These are phyloP conservation scores for Upupa epops DNA, from an alignment of 2,113 vertebrate genomes.

Conservation along the genomic window DNA sequence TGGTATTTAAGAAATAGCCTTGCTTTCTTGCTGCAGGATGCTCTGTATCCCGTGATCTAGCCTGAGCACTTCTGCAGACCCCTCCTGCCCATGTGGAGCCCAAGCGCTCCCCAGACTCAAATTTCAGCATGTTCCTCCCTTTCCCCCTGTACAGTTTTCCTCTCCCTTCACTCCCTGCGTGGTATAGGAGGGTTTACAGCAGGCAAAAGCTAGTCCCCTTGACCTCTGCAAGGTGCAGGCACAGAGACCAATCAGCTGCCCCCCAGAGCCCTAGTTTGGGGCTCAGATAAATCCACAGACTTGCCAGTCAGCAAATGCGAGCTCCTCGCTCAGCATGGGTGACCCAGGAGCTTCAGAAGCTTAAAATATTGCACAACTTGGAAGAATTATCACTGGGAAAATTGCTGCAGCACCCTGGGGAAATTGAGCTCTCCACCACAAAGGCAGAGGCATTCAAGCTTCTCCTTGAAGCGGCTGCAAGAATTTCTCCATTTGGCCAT, in stretches of 20 bases:
- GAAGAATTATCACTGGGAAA: constrained; percentile 60
- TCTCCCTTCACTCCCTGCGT: background rate
- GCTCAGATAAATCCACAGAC: background rate
- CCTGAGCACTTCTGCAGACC: background rate
- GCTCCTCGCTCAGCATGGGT: background rate
- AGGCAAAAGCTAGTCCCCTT: background rate
- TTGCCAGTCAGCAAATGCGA: background rate
- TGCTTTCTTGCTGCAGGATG: background rate
- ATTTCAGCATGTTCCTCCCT: background rate
- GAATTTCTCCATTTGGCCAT: constrained; percentile 26
- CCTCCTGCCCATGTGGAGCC: background rate
- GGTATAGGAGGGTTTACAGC: background rate
- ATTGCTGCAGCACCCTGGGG: constrained; percentile 17
- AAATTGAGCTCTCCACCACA: constrained; percentile 3
- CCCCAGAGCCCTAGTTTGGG: background rate
- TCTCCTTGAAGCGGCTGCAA: constrained; percentile 26
- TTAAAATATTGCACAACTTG: constrained; percentile 53
- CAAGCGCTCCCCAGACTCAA: background rate
- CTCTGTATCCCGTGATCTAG: background rate
- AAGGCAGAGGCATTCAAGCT: background rate
- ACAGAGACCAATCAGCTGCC: background rate
- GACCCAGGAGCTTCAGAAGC: constrained; percentile 26
- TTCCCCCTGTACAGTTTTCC: background rate
- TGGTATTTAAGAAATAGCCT: background rate
- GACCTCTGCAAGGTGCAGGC: background rate